A percentile compares a stretch with the other conserved stretches of the same genome.
Conservation (phyloP, 2,888 invertebrate genomes). For the Dione juno region DNA sequence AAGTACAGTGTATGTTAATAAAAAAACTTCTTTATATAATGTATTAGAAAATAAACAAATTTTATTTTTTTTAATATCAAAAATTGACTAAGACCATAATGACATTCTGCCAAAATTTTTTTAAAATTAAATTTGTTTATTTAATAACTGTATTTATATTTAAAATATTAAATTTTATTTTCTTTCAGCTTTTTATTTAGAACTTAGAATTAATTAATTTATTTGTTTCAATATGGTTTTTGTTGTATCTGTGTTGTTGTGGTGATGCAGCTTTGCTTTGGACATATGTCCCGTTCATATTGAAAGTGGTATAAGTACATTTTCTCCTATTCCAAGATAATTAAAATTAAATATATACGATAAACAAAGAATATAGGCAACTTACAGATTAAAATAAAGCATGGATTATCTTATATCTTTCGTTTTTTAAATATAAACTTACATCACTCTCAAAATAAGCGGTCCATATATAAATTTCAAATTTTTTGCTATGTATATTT, state of each 20-base stretch:
- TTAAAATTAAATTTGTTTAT: not conserved
- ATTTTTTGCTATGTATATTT: not conserved
- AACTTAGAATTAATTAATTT: no score
- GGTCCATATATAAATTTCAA: not conserved
- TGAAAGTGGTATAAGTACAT: no score
- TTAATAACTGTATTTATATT: no score
- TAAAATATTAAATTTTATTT: not conserved
- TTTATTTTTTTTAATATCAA: not conserved
- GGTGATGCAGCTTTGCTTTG: conserved; percentile 1
- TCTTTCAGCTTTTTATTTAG: not conserved
- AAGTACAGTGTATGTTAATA: conserved; percentile 71
- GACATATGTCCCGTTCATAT: no score
- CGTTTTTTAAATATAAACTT: not conserved
- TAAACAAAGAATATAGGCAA: no score
- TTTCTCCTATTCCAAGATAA: no score
- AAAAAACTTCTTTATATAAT: not conserved
- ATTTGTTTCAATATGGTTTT: not conserved
- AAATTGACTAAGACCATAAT: not conserved
- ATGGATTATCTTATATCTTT: no score
- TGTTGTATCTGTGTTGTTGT: conserved; percentile 1
- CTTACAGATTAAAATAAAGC: no score
- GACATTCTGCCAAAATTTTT: not conserved
- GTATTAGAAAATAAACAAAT: conserved; percentile 7
- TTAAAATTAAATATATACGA: no score
- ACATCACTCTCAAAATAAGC: no score